Evolutionary conservation across 1,140 invertebrate species (phyloP).

Genomic region (Oncopeltus fasciatus): DNA sequence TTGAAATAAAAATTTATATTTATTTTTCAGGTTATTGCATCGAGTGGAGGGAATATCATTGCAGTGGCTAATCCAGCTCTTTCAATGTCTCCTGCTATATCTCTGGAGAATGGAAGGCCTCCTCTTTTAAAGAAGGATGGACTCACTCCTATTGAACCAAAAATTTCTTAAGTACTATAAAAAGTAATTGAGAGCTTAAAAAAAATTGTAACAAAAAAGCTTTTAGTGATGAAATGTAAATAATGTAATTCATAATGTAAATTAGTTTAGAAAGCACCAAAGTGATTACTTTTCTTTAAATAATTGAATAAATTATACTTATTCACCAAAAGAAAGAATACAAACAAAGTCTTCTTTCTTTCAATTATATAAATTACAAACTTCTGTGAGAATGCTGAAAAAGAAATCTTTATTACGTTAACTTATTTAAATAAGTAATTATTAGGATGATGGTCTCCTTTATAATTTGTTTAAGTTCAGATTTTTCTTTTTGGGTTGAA

Average conservation of each 20-base stretch:
- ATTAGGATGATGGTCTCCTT: neutral
- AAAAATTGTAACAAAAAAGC: neutral
- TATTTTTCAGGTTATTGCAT: constrained; percentile 52
- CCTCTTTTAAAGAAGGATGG: neutral
- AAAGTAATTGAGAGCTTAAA: too few relatives aligned
- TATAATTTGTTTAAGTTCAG: too few relatives aligned
- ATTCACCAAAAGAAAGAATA: neutral
- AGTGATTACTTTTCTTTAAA: neutral
- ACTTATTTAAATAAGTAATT: neutral
- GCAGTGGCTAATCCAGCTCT: constrained; percentile 74
- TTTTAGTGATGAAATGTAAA: neutral
- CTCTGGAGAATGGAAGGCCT: neutral
- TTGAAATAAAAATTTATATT: constrained; percentile 8
- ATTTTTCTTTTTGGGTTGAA: too few relatives aligned
- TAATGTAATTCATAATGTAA: constrained; percentile 4
- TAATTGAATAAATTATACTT: neutral
- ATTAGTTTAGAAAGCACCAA: constrained; percentile 5
- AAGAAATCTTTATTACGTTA: neutral
- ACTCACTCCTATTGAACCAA: neutral
- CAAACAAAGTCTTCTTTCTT: neutral
- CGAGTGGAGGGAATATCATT: constrained; percentile 70
- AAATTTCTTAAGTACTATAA: constrained; percentile 9
- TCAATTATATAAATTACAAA: neutral
- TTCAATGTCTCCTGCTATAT: constrained; percentile 34
- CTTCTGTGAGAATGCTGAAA: neutral